phyloP scores from a whole-genome alignment of 2,888 invertebrate genomes.

The Nasonia oneida region DNA sequence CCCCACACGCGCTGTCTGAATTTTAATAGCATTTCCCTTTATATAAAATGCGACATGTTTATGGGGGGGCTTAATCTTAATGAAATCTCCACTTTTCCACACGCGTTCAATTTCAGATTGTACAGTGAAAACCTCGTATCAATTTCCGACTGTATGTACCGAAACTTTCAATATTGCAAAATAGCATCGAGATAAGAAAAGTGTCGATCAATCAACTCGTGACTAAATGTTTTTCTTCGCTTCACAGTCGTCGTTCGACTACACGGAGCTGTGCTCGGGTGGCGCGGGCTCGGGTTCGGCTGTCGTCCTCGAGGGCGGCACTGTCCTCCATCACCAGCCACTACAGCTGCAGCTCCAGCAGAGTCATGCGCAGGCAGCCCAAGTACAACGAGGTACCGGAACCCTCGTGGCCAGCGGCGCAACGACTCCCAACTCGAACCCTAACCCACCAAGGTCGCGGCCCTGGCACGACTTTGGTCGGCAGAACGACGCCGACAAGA shows the following conservation, averaged over 20 bases:
- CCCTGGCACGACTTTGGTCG: constrained; percentile 97
- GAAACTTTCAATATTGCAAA: neutral
- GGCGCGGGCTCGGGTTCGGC: constrained; percentile 76
- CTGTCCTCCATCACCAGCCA: constrained; percentile 80
- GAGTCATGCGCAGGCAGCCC: constrained; percentile 82
- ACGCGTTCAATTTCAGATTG: neutral
- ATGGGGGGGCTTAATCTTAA: constrained; percentile 23
- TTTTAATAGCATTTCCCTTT: constrained; percentile 28
- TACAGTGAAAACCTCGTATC: neutral
- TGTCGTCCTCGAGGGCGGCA: constrained; percentile 80
- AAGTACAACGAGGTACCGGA: constrained; percentile 79
- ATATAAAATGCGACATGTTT: neutral
- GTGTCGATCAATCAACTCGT: too few species aligned
- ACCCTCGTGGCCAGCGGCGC: constrained; percentile 73
- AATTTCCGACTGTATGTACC: neutral
- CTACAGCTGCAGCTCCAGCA: constrained; percentile 79
- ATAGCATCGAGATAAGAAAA: too few species aligned
- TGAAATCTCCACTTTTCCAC: constrained; percentile 28
- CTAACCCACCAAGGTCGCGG: constrained; percentile 85
- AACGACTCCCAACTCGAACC: constrained; percentile 74
- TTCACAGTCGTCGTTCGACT: constrained; percentile 88
- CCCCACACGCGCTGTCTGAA: neutral
- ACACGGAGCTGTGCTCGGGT: constrained; percentile 91
- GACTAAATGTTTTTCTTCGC: neutral
- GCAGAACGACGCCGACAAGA: constrained; percentile 96